Evolutionary conservation across 2,888 invertebrate genomes (phyloP).

Genomic region (Caenorhabditis sinica): DNA sequence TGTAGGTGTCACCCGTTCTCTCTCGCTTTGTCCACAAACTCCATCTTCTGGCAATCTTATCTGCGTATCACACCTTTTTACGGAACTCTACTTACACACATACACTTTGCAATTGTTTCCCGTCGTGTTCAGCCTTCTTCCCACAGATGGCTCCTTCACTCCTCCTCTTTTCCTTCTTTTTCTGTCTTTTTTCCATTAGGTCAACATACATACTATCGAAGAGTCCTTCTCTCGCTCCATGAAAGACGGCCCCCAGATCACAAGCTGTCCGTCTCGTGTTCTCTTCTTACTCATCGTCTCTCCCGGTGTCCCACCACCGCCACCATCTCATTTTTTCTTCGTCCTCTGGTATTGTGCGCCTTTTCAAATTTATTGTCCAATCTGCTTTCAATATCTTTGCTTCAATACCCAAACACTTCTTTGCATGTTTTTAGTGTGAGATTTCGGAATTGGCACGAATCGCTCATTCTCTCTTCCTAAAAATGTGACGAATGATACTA

Average conservation of each 20-base stretch:
- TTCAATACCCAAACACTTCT: background rate
- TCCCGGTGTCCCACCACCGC: constrained; percentile 6
- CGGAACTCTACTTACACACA: background rate
- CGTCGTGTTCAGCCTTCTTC: background rate
- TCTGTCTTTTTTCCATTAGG: constrained; percentile 35
- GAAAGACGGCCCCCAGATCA: constrained; percentile 45
- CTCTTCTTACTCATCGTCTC: constrained; percentile 54
- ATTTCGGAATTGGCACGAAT: background rate
- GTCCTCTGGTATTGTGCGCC: constrained; percentile 34
- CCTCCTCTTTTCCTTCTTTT: background rate
- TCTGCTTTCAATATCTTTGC: background rate
- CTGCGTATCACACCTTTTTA: constrained; percentile 35
- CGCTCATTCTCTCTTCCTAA: background rate
- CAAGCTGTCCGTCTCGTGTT: constrained; percentile 52
- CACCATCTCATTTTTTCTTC: constrained; percentile 1
- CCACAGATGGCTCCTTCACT: constrained; percentile 20
- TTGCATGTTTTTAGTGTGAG: background rate
- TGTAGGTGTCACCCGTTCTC: background rate
- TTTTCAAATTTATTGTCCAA: constrained; percentile 36
- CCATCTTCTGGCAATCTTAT: constrained; percentile 38
- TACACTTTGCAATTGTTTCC: constrained; percentile 32
- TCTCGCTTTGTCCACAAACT: background rate
- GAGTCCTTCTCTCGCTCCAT: constrained; percentile 14
- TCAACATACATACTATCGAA: constrained; percentile 35
- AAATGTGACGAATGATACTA: background rate